These are phyloP conservation scores for Oikopleura vanhoeffeni DNA, from an alignment of 23 tunicate species.

Conservation along the genomic window DNA sequence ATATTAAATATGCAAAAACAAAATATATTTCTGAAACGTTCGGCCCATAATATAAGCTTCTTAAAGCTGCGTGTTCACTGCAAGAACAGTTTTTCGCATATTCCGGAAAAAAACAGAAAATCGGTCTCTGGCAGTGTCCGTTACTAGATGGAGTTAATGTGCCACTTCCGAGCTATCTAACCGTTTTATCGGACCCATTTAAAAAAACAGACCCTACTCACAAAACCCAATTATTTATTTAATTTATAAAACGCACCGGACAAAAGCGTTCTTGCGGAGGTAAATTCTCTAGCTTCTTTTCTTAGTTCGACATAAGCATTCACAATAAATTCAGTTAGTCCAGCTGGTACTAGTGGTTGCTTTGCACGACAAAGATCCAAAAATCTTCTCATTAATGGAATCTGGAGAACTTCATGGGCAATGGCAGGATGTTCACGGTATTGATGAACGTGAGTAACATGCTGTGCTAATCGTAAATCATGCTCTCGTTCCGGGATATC, in stretches of 20 bases:
- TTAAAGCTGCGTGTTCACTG: no score
- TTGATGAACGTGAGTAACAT: slow-evolving; percentile 91
- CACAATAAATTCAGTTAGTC: slow-evolving; percentile 72
- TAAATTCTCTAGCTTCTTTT: slow-evolving; percentile 80
- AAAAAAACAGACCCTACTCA: no score
- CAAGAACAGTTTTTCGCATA: no score
- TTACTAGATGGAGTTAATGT: no score
- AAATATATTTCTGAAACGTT: no score
- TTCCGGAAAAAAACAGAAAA: no score
- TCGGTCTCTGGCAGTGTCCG: no score
- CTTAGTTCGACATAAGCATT: slow-evolving; percentile 94
- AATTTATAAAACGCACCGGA: slow-evolving; percentile 7
- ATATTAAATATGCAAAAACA: no score
- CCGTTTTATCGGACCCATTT: no score
- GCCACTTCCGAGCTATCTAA: no score
- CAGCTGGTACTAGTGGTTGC: slow-evolving; percentile 52
- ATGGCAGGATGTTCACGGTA: slow-evolving; percentile 78
- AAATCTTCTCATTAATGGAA: slow-evolving; percentile 34
- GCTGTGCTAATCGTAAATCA: slow-evolving; percentile 79
- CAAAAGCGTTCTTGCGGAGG: slow-evolving; percentile 81
- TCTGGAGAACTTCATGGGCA: not conserved
- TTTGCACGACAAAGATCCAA: slow-evolving; percentile 76
- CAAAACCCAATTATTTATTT: not conserved
- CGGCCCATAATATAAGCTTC: no score
- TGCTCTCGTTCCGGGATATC: slow-evolving; percentile 87